phyloP scores from a whole-genome alignment of 2,888 invertebrate species.

The Agrochola litura region DNA sequence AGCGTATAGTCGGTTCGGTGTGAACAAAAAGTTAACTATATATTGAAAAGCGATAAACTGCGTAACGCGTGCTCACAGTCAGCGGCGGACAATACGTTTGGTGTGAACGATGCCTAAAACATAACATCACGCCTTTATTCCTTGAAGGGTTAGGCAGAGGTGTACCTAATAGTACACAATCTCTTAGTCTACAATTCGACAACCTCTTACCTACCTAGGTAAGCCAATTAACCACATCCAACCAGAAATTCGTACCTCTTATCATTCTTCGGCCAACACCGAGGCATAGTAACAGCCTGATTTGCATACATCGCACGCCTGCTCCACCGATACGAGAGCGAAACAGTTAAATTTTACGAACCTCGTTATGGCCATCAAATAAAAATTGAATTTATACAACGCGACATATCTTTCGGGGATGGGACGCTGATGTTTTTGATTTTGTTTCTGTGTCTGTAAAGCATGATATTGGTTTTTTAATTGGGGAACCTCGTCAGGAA shows the following conservation, averaged over 20 bases:
- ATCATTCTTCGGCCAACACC: constrained; percentile 9
- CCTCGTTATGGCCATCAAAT: constrained; percentile 58
- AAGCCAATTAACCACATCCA: not conserved
- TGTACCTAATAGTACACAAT: too few relatives aligned
- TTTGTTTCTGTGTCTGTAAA: constrained; percentile 16
- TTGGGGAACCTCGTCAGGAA: too few relatives aligned
- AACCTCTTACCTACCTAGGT: too few relatives aligned
- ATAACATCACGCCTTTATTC: too few relatives aligned
- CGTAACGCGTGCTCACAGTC: too few relatives aligned
- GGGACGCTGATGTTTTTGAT: constrained; percentile 15
- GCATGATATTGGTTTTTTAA: constrained; percentile 14
- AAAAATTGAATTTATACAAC: constrained; percentile 63
- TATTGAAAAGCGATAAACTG: too few relatives aligned
- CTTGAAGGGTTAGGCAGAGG: too few relatives aligned
- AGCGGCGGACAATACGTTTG: too few relatives aligned
- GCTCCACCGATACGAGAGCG: constrained; percentile 37
- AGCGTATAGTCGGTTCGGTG: too few relatives aligned
- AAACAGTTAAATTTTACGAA: constrained; percentile 63
- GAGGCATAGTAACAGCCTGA: constrained; percentile 19
- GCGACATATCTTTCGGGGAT: constrained; percentile 28
- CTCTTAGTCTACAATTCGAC: too few relatives aligned
- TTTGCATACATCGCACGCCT: constrained; percentile 51
- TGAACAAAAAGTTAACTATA: too few relatives aligned
- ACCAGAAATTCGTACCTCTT: not conserved
- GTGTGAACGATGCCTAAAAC: too few relatives aligned